These are phyloP conservation scores for Drosophila ercepeae DNA, from an alignment of 1,140 invertebrate species.

Conservation along the genomic window DNA sequence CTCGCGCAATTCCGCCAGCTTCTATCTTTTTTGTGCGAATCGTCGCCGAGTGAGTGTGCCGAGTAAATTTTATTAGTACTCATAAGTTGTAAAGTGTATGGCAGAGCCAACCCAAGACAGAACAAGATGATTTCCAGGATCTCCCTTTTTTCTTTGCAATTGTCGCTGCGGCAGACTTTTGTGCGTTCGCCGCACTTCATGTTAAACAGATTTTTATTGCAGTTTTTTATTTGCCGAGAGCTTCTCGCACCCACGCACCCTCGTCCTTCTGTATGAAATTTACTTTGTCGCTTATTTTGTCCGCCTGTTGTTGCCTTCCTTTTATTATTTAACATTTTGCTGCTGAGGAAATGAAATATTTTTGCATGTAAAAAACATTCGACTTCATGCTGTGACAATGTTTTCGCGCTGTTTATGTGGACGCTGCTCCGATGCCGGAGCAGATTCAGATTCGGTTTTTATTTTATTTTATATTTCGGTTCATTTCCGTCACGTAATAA, in stretches of 20 bases:
- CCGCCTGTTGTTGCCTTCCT: conserved; percentile 21
- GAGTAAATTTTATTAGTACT: conserved; percentile 78
- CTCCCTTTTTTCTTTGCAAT: conserved; percentile 12
- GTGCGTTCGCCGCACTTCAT: conserved; percentile 63
- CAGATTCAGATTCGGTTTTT: conserved; percentile 11
- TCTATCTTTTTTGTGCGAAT: conserved; percentile 30
- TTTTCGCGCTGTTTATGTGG: conserved; percentile 71
- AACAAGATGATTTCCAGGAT: conserved; percentile 28
- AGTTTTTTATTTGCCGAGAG: conserved; percentile 71
- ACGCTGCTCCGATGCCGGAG: conserved; percentile 4
- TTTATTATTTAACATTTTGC: conserved; percentile 78
- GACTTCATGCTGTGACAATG: conserved; percentile 78
- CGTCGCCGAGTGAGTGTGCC: conserved; percentile 49
- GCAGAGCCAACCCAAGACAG: conserved; percentile 31
- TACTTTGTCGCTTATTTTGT: conserved; percentile 68
- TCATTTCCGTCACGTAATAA: conserved; percentile 77
- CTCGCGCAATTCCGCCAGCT: conserved; percentile 23
- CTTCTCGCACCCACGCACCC: neutral
- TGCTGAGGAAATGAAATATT: conserved; percentile 79
- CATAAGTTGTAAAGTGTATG: conserved; percentile 80
- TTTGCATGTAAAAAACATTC: conserved; percentile 80
- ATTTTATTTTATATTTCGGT: conserved; percentile 63
- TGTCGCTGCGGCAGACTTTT: conserved; percentile 51
- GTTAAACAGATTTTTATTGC: conserved; percentile 81
- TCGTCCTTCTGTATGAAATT: conserved; percentile 35